Evolutionary conservation across 2,888 invertebrate genomes (phyloP).

Genomic region (Junonia oenone): DNA sequence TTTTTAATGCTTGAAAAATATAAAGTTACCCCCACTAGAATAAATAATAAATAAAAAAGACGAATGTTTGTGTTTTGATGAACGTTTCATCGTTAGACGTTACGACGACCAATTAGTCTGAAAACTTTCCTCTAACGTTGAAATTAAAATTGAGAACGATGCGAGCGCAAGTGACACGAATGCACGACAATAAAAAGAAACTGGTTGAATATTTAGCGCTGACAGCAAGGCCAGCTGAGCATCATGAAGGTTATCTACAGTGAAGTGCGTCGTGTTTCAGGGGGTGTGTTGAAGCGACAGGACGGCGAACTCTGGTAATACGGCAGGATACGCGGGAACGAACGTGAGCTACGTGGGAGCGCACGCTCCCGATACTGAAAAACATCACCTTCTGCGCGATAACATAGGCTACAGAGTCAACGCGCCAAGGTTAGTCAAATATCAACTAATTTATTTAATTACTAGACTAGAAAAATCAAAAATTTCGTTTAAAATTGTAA

Average conservation of each 20-base stretch:
- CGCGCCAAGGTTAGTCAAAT: constrained; percentile 82
- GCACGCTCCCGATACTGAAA: constrained; percentile 69
- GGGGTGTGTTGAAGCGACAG: constrained; percentile 85
- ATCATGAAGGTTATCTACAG: constrained; percentile 39
- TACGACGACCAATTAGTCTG: constrained; percentile 46
- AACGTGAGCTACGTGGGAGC: constrained; percentile 67
- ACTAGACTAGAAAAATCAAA: constrained; percentile 26
- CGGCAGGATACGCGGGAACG: constrained; percentile 79
- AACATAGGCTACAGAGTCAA: constrained; percentile 81
- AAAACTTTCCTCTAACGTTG: constrained; percentile 56
- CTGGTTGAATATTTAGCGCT: constrained; percentile 24
- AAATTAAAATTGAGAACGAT: constrained; percentile 40
- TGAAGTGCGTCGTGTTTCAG: constrained; percentile 69
- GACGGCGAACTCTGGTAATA: constrained; percentile 84
- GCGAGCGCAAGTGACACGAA: constrained; percentile 20
- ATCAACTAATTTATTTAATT: too few species aligned
- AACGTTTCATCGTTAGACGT: constrained; percentile 58
- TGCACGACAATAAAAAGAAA: constrained; percentile 27
- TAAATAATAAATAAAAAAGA: constrained; percentile 8
- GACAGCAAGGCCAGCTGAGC: constrained; percentile 7
- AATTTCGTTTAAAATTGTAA: neutral
- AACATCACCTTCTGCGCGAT: constrained; percentile 73
- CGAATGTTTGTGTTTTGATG: constrained; percentile 33
- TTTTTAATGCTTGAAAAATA: constrained; percentile 6
- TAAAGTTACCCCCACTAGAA: constrained; percentile 3